Evolutionary conservation across 64 coral and sea anemone genomes (phyloP), one percentile per base, ranked within the genome.

Genomic region (Hydrozoanthus tunicans): DNA sequence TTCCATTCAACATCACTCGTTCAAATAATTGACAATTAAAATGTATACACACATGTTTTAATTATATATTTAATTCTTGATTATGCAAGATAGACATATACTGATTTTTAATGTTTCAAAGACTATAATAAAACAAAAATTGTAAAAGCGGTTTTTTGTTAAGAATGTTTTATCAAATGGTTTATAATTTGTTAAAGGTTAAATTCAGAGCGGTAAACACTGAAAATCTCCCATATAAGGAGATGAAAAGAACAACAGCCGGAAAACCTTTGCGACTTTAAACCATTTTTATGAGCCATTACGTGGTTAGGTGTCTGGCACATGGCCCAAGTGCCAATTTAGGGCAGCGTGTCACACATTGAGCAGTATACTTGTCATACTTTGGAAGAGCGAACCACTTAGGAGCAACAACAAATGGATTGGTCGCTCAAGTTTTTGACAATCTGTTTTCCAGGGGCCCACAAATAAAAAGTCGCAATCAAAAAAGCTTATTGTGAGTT

Each of bases 171-270:
- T 43, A 43, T 43, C 32, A 43, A 43, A 43, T 43, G 24, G 3
- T 69, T 43, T 9, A 1, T 24, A 3, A 58, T 61, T 20, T 12
- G n/a, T 4, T 73, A 14, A 12, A 24, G 52, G 53, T 74, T 32
- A 88, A 72, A 74, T 4, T 7, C 56, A 26, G 3, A 27, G 14
- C 17, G 7, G 6, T 58, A 73, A 59, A 62, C 53, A 43, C 20
- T 10, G 23, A 56, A 61, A 74, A 6, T 24, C 84, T 62, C 5
- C 84, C 84, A 74, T 73, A 88, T 74, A 88, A 74, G 84, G 84
- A 59, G 7, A 70, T 58, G 61, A 68, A 71, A 53, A n/a, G 17
- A 86, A 86, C 59, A 57, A 60, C 20, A 74, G 9, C 68, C 84
- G 84, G 69, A 88, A 73, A 61, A 15, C 55, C 51, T 88, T 88